Evolutionary conservation across 2,797 vertebrate species (phyloP).

Genomic region (Geotrypetes seraphini): DNA sequence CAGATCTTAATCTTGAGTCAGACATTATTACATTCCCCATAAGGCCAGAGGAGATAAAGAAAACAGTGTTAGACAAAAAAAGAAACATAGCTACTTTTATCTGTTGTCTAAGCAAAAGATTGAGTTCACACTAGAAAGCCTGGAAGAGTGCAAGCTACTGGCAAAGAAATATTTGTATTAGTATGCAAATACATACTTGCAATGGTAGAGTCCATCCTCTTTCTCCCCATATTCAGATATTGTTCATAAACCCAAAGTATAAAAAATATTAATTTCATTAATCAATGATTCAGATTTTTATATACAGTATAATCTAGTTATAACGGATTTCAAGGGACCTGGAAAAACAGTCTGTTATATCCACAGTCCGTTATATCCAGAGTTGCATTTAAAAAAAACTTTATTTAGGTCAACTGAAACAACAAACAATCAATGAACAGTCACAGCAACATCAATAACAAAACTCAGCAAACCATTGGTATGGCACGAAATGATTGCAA

Average conservation of each 20-base stretch:
- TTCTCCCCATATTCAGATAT: neutral
- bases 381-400: too few relatives aligned
- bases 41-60: neutral
- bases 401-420: too few relatives aligned
- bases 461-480: too few relatives aligned
- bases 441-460: too few relatives aligned
- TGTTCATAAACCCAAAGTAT: neutral
- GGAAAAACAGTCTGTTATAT: too few relatives aligned
- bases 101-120: neutral
- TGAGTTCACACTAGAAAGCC: neutral
- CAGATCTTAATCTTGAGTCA: neutral
- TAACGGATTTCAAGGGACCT: too few relatives aligned
- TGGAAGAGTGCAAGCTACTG: neutral
- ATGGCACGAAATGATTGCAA: too few relatives aligned
- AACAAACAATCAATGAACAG: too few relatives aligned
- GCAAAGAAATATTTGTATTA: neutral
- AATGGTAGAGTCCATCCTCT: too few relatives aligned
- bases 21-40: neutral
- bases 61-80: neutral
- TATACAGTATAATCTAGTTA: too few relatives aligned
- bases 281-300: fast-evolving
- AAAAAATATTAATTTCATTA: neutral
- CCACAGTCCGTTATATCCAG: too few relatives aligned
- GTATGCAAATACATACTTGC: too few relatives aligned
- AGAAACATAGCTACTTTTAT: fast-evolving